These are phyloP conservation scores for Chironomus striatipennis DNA, from an alignment of 1,140 invertebrate species.

Conservation along the genomic window DNA sequence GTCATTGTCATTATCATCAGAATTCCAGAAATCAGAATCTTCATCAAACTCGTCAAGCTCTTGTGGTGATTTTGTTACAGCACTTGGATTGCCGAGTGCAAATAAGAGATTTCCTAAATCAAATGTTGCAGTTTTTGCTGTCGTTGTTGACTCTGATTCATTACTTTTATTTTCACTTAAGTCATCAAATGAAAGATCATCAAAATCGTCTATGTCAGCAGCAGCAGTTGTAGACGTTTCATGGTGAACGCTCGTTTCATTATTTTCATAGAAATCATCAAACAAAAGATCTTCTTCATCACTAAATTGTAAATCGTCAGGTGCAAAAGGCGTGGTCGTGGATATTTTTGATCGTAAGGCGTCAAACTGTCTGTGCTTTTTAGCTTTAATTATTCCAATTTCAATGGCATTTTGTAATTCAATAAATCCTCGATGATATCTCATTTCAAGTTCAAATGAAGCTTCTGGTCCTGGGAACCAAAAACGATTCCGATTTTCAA, in stretches of 20 bases:
- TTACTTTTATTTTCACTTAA: background rate
- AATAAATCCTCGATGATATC: constrained; percentile 57
- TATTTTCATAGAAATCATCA: constrained; percentile 27
- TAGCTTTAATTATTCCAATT: constrained; percentile 47
- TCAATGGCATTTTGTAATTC: constrained; percentile 57
- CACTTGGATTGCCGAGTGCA: background rate
- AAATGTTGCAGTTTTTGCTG: background rate
- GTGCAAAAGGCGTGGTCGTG: background rate
- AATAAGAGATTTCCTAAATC: background rate
- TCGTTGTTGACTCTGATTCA: constrained; percentile 19
- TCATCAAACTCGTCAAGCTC: background rate
- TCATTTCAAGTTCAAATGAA: constrained; percentile 52
- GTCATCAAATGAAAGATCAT: constrained; percentile 17
- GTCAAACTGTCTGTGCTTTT: constrained; percentile 32
- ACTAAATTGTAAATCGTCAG: constrained; percentile 25
- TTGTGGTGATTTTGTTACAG: background rate
- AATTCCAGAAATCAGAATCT: background rate
- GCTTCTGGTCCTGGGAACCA: constrained; percentile 56
- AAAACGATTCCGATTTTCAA: constrained; percentile 48
- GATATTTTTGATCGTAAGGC: background rate
- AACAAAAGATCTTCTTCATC: constrained; percentile 24
- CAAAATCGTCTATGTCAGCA: background rate
- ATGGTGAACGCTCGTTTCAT: constrained; percentile 26
- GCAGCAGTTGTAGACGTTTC: background rate
- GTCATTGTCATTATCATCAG: background rate